Percentiles rank a stretch among this genome's conserved stretches.
phyloP scores from a whole-genome alignment of 2,888 invertebrate genomes.

The Latheticus oryzae region DNA sequence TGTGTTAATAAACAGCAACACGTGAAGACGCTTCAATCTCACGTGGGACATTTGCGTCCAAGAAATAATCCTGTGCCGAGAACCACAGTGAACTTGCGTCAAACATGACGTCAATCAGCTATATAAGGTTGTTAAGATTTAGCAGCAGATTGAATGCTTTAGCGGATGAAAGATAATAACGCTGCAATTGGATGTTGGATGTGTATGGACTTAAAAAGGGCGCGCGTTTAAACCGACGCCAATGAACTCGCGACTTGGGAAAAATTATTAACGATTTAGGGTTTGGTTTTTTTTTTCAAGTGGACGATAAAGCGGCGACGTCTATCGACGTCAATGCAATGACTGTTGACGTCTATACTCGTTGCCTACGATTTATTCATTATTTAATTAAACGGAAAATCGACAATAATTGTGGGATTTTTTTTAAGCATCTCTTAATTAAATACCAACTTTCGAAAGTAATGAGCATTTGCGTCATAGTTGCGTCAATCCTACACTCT shows the following conservation, averaged over 20 bases:
- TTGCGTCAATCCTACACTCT: conserved; percentile 23
- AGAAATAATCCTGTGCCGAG: conserved; percentile 17
- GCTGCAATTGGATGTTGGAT: conserved; percentile 7
- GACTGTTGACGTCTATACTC: conserved; percentile 22
- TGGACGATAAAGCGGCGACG: conserved; percentile 14
- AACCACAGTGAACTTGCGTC: conserved; percentile 51
- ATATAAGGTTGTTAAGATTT: conserved; percentile 57
- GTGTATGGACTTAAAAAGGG: conserved; percentile 2
- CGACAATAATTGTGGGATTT: conserved; percentile 19
- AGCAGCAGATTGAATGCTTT: conserved; percentile 44
- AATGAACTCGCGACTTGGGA: conserved; percentile 2
- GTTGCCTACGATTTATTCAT: conserved; percentile 13
- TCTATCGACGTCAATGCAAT: conserved; percentile 24
- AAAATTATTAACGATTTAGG: not conserved
- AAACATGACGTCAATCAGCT: conserved; percentile 56
- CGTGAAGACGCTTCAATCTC: conserved; percentile 13
- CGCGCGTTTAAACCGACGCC: conserved; percentile 1
- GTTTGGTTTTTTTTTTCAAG: conserved; percentile 2
- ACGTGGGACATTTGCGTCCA: conserved; percentile 10
- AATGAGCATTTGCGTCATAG: conserved; percentile 15
- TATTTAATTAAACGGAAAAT: conserved; percentile 26
- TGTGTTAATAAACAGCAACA: conserved; percentile 7
- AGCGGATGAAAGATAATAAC: conserved; percentile 39
- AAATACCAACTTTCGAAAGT: conserved; percentile 7
- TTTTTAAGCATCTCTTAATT: conserved; percentile 10